Percentiles rank a stretch among this genome's conserved stretches.
Evolutionary conservation across 2,888 invertebrate species (phyloP).

Genomic region (Sthenelais limicola): DNA sequence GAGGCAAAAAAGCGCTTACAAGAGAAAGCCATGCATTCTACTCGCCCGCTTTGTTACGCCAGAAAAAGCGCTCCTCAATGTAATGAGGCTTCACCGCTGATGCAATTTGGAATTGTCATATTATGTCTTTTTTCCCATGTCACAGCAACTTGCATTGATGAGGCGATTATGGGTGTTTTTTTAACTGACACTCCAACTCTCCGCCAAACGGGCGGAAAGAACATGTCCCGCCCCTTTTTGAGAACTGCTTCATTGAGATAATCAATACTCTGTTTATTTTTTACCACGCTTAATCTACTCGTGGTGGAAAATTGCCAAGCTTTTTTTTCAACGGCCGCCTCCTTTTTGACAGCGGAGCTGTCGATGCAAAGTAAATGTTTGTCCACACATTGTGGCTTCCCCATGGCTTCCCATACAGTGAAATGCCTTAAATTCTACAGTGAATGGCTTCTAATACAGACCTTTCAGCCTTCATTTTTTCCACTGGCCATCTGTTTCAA

Average conservation of each 20-base stretch:
- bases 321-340: constrained; percentile 20
- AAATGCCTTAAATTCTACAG: too few species aligned
- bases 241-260: constrained; percentile 14
- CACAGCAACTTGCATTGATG: neutral
- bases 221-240: neutral
- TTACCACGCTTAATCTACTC: constrained; percentile 21
- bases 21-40: too few species aligned
- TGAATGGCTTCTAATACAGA: constrained; percentile 37
- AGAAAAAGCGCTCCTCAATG: neutral
- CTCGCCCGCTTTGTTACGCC: too few species aligned
- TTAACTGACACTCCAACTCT: constrained; percentile 17
- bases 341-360: neutral
- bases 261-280: constrained; percentile 33
- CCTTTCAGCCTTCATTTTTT: too few species aligned
- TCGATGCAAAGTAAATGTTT: constrained; percentile 32
- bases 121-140: neutral
- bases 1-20: neutral
- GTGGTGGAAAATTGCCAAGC: constrained; percentile 33
- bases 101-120: constrained; percentile 28
- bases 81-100: constrained; percentile 3
- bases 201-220: constrained; percentile 20
- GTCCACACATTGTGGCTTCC: constrained; percentile 23
- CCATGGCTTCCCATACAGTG: constrained; percentile 33
- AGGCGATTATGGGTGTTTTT: constrained; percentile 26
- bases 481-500: too few species aligned